These are phyloP conservation scores for Podarcis cretensis DNA, from an alignment of 2,113 vertebrate genomes.

Conservation along the genomic window DNA sequence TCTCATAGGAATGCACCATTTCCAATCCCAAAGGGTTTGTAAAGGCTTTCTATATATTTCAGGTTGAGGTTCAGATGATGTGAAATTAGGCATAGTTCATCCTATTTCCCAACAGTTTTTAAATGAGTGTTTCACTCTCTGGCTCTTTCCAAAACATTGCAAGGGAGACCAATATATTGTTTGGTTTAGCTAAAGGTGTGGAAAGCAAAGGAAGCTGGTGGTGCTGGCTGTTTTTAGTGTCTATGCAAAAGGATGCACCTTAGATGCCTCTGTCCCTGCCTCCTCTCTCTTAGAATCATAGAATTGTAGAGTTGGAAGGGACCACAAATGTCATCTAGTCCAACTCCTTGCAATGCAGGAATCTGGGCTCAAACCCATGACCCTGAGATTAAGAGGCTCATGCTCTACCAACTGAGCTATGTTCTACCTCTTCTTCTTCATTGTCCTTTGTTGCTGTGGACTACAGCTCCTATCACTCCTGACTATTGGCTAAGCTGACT, in stretches of 20 bases:
- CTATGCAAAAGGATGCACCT: conserved; percentile 33
- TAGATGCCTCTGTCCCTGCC: no score
- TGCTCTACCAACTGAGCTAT: no score
- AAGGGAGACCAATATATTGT: neutral
- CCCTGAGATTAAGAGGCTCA: no score
- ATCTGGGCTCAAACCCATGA: no score
- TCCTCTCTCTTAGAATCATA: no score
- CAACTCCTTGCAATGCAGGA: no score
- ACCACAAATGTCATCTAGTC: no score
- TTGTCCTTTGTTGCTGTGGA: no score
- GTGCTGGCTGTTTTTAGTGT: neutral
- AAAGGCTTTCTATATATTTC: conserved; percentile 12
- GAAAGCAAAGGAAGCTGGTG: neutral
- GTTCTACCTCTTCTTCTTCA: no score
- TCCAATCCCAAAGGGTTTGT: neutral
- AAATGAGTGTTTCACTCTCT: neutral
- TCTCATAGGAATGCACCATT: neutral
- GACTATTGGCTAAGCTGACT: no score
- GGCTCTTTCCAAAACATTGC: neutral
- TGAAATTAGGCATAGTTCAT: neutral
- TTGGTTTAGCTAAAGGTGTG: neutral
- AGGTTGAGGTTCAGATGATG: neutral
- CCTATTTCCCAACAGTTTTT: neutral
- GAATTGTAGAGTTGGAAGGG: no score
- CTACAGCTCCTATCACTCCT: no score